Evolutionary conservation across 2,797 vertebrate genomes (phyloP).

Genomic region (Adelosebastes latens): DNA sequence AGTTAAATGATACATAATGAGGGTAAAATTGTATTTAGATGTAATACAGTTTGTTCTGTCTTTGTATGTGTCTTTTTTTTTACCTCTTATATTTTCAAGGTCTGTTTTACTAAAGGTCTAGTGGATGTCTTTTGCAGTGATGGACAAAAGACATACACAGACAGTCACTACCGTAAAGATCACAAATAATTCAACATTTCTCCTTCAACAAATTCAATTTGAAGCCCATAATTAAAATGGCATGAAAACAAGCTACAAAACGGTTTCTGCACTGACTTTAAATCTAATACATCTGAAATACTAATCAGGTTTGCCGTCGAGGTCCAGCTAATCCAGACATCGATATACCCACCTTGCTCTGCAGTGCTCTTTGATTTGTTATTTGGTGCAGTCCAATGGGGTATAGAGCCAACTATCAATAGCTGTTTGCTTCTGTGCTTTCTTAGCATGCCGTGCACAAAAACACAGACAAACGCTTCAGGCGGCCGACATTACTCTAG

Average conservation of each 20-base stretch:
- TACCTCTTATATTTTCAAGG: background rate
- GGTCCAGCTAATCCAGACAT: constrained; percentile 63
- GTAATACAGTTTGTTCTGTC: background rate
- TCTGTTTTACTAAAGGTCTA: background rate
- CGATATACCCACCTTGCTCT: constrained; percentile 66
- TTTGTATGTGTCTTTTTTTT: background rate
- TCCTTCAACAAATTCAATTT: constrained; percentile 29
- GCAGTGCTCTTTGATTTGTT: constrained; percentile 72
- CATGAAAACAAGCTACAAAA: constrained; percentile 18
- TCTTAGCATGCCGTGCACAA: constrained; percentile 15
- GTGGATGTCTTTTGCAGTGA: background rate
- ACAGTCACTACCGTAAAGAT: background rate
- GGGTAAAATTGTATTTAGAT: background rate
- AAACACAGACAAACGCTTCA: background rate
- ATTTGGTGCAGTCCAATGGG: constrained; percentile 68
- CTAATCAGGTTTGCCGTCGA: constrained; percentile 55
- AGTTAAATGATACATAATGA: background rate
- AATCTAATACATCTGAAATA: constrained; percentile 55
- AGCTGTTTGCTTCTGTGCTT: constrained; percentile 46
- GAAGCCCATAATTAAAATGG: constrained; percentile 17
- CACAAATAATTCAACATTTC: constrained; percentile 18
- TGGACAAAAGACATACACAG: background rate
- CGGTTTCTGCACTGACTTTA: constrained; percentile 27
- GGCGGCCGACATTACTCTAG: background rate
- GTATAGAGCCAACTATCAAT: constrained; percentile 48